phyloP scores from a whole-genome alignment of 2,113 vertebrate genomes.

The Channa argus region DNA sequence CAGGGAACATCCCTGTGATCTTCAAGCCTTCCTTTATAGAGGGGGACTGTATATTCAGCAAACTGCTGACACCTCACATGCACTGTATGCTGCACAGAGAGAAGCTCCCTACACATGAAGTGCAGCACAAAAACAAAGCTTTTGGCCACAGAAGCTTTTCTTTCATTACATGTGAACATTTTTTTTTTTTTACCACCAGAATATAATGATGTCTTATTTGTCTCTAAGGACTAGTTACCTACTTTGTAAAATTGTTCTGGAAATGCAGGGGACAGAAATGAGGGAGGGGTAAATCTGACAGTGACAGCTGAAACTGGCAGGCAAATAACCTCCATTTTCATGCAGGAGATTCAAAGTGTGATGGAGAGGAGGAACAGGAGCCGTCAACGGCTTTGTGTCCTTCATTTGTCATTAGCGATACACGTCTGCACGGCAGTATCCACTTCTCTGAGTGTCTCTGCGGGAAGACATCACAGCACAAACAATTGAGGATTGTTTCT shows the following conservation, averaged over 20 bases:
- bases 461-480: slow-evolving; percentile 13
- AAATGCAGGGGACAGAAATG: not conserved
- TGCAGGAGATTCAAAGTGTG: slow-evolving; percentile 10
- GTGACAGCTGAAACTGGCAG: slow-evolving; percentile 5
- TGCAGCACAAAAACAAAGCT: slow-evolving; percentile 11
- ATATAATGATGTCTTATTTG: slow-evolving; percentile 1
- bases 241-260: not conserved
- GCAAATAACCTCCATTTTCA: slow-evolving; percentile 18
- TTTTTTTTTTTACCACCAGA: not conserved
- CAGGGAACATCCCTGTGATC: slow-evolving; percentile 56
- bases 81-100: slow-evolving; percentile 12
- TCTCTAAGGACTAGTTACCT: slow-evolving; percentile 17
- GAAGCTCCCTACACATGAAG: slow-evolving; percentile 4
- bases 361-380: slow-evolving; percentile 1
- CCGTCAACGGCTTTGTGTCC: slow-evolving; percentile 6
- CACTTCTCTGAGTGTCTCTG: slow-evolving; percentile 6
- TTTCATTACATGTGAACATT: not conserved
- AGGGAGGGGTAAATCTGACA: slow-evolving; percentile 8
- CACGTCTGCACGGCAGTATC: not conserved
- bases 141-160: slow-evolving; percentile 3
- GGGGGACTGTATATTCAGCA: slow-evolving; percentile 46
- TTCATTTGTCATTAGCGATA: slow-evolving; percentile 14
- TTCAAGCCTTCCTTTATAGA: slow-evolving; percentile 41
- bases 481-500: slow-evolving; percentile 14
- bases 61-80: slow-evolving; percentile 64